Base-by-base conservation (phyloP, 2,797 vertebrate species). In the Acipenser oxyrinchus region DNA sequence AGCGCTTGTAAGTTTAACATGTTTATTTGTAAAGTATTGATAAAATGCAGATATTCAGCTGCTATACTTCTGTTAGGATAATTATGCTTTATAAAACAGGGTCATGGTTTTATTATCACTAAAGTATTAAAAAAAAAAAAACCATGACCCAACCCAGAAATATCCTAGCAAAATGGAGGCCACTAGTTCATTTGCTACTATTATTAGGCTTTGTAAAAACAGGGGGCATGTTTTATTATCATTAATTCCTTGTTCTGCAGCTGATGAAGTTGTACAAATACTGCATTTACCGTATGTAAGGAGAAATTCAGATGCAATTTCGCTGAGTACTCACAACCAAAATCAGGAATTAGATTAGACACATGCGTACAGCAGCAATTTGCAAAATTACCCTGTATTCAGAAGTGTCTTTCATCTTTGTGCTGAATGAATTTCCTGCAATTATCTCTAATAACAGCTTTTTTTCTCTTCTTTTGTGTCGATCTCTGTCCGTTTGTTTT, bases 371-470 rank as follows among this genome's bases (percentile, higher is more conserved):
- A 85, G 82, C 83, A 82, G 88, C 84, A 90, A 91, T 90, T 91
- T 90, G 87, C 89, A 88, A 92, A 93, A 91, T 91, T 91, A 90
- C 86, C 84, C 86, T 72, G 84, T 86, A 91, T 92, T 92, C 90
- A 91, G 84, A 75, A 84, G 83, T 81, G 84, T 87, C 90, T 93
- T 93, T 92, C 91, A 93, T 92, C 92, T 93, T 85, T 88, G 82
- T 70, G 86, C 88, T 93, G 86, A 92, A 93, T 90, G 90, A 90
- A 89, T 89, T 91, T 92, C 90, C 90, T 91, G 90, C 90, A 93
- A 92, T 93, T 92, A 92, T 92, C 90, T 86, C 83, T 92, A 92
- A 93, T 92, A 91, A 90, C 87, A 82, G 85, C 84, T 83, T 86
- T 84, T 87, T 87, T 86, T 84, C 83, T 79, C 82, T 76, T 78